Evolutionary conservation across 2,797 vertebrate species (phyloP), one percentile per base, ranked within the genome.

Genomic region (Cottoperca gobio): DNA sequence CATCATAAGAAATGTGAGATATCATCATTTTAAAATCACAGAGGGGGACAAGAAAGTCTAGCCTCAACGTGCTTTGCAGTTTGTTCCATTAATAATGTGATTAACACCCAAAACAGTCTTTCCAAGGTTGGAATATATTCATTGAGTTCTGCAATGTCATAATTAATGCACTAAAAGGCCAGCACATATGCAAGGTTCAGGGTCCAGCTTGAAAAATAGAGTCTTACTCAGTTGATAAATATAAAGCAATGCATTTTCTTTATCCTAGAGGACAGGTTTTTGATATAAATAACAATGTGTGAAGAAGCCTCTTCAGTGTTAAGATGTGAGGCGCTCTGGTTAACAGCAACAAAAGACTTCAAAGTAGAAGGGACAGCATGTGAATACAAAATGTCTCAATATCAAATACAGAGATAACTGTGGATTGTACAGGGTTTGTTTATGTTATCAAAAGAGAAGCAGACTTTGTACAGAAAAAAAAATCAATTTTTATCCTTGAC

Each of bases 311-410:
- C 67, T 50, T 53, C 46, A 28, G 52, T 17, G 66, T 73, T 70
- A 53, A 73, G 70, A 86, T 61, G 64, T 31, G 59, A 72, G 58
- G 4, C 45, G 1, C 53, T 26, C 39, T 61, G 31, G 69, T 61
- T 73, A 85, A 81, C 79, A 39, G 61, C 85, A 82, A 85, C 83
- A 86, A 70, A 84, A 43, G 79, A 78, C 83, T 88, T 87, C 76
- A 84, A 76, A 83, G 84, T 26, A 39, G 63, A 73, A 59, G 37
- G 23, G 48, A 86, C 55, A 7, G 17, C 12, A 4, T 53, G 76
- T 69, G 89, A 91, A 89, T 89, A 73, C 79, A 80, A 61, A 88
- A 70, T 45, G 69, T 31, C 76, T 80, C 64, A 2, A 11, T 72
- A 76, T 88, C 70, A 82, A 81, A 73, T 17, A 33, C 70, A 49